Base-by-base conservation (phyloP, 2,888 invertebrate species). In the Carabus problematicus region DNA sequence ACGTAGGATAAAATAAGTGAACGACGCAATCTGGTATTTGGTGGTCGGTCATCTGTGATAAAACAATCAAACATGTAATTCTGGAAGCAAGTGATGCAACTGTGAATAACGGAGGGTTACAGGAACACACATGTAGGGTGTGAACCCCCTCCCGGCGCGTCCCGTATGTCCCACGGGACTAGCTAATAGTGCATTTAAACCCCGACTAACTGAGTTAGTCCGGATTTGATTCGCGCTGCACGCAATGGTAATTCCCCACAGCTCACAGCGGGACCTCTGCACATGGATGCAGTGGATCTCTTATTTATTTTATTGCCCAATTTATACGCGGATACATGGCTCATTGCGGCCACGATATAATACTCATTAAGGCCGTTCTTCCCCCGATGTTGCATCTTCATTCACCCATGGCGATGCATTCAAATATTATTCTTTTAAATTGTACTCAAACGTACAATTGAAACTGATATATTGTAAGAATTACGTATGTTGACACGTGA, bases 271-370 rank as follows among this genome's bases (percentile, higher is more conserved):
- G 67, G 67, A 64, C 43, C n/a, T 52, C 42, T 18, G 67, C 49
- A 60, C 60, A 54, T 12, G 12, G 29, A 19, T 19, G 41, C 58
- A 59, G 66, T 47, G 39, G 66, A 54, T 18, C 9, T 39, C 54
- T 39, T 60, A 67, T 67, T 67, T 67, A 67, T 67, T 67, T 67
- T 67, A 67, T 67, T 67, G 67, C 52, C 59, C 60, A 67, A 67
- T 67, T 67, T 67, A 67, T 67, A 60, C 59, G 58, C 66, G 66
- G 66, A 66, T 59, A 43, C 19, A 66, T 58, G 66, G 59, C 58
- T 66, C 66, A 66, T 58, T 66, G 66, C 66, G 64, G 55, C 14
- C 14, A 14, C 52, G 47, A 12, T 52, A 19, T 52, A 52, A 52
- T 52, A 52, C 18, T 18, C 16, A 52, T 52, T 16, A 11, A 52